Evolutionary conservation across 2,888 invertebrate species (phyloP).

Genomic region (Rhogogaster chlorosoma): DNA sequence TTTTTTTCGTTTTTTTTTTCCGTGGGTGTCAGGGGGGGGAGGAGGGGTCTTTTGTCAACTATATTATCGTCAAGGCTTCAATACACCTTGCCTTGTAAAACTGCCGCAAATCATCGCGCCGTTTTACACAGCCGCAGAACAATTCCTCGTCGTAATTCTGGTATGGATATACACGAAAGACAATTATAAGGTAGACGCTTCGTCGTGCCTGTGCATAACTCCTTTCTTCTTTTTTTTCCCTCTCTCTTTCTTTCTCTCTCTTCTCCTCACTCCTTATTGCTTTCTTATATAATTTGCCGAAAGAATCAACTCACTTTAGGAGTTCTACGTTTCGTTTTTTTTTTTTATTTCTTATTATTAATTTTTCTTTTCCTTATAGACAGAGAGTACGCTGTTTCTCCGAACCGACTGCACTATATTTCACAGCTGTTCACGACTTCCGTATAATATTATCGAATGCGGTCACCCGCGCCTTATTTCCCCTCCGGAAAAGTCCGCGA

Average conservation of each 20-base stretch:
- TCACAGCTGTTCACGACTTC: background rate
- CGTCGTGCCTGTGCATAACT: slow-evolving; percentile 21
- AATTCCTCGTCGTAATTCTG: background rate
- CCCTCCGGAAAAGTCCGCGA: background rate
- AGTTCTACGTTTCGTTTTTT: background rate
- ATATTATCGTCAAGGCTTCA: background rate
- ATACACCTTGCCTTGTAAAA: background rate
- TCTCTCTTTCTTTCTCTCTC: background rate
- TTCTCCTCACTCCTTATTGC: background rate
- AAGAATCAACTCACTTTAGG: background rate
- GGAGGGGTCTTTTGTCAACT: background rate
- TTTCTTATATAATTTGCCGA: background rate
- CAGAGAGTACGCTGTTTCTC: background rate
- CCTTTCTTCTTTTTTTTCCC: background rate
- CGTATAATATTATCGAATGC: slow-evolving; percentile 26
- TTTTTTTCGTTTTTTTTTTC: background rate
- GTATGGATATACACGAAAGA: background rate
- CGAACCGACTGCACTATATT: slow-evolving; percentile 6
- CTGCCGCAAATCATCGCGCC: slow-evolving; percentile 19
- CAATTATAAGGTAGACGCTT: slow-evolving; percentile 11
- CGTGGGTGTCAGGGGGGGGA: too few relatives aligned
- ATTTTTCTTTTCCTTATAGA: background rate
- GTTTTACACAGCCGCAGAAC: background rate
- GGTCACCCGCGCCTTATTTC: slow-evolving; percentile 13
- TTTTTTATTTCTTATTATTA: background rate